These are phyloP conservation scores for Dascillus cervinus DNA, from an alignment of 2,888 invertebrate species.

Conservation along the genomic window DNA sequence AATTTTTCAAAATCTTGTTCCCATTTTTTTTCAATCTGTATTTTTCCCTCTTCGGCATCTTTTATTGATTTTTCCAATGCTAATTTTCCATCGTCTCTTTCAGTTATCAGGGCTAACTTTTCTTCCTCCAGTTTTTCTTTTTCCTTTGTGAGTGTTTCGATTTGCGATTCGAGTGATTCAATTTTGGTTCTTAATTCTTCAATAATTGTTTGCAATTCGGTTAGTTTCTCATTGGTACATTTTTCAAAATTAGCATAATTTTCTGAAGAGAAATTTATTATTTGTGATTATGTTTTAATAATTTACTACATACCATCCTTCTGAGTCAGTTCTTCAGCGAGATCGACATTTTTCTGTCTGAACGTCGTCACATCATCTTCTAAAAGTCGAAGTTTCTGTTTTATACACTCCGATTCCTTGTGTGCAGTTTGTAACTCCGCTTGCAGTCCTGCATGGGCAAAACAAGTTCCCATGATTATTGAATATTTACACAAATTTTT, in stretches of 20 bases:
- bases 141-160: conserved; percentile 43
- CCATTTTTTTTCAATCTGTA: conserved; percentile 52
- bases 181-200: conserved; percentile 45
- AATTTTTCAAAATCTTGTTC: conserved; percentile 61
- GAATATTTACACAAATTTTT: no score
- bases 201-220: conserved; percentile 44
- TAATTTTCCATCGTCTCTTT: conserved; percentile 46
- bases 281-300: conserved; percentile 1
- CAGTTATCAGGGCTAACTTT: conserved; percentile 34
- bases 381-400: conserved; percentile 51
- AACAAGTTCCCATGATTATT: conserved; percentile 20
- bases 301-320: conserved; percentile 46
- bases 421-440: conserved; percentile 56
- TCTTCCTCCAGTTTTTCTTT: conserved; percentile 41
- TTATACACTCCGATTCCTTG: conserved; percentile 57
- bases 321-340: conserved; percentile 51
- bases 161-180: conserved; percentile 44
- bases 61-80: conserved; percentile 52
- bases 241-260: conserved; percentile 30
- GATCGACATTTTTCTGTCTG: conserved; percentile 50
- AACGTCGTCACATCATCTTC: conserved; percentile 55
- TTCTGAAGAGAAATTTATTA: conserved; percentile 19
- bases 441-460: conserved; percentile 49
- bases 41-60: conserved; percentile 53
- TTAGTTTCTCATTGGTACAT: conserved; percentile 37